Conservation (phyloP, 2,113 vertebrate species). For the Cephalopterus ornatus region DNA sequence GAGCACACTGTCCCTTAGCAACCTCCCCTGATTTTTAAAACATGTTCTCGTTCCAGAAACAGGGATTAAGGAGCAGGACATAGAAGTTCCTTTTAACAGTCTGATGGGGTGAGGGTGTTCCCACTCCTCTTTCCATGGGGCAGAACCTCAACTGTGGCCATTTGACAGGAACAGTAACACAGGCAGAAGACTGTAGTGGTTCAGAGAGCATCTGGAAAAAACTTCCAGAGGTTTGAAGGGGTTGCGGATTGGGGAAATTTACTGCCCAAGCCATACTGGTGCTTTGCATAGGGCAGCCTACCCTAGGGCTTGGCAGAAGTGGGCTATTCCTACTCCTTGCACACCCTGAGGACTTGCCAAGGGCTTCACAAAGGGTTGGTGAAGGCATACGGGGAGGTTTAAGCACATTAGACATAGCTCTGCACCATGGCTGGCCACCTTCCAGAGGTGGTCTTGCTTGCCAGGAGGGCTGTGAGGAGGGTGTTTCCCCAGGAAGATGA, state of each 20-base stretch:
- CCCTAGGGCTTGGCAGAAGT: background rate
- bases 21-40: slow-evolving; percentile 5
- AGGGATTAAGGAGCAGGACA: background rate
- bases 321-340: background rate
- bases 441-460: background rate
- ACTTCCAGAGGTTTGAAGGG: background rate
- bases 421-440: background rate
- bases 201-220: background rate
- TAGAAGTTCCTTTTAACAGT: background rate
- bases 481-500: slow-evolving; percentile 36
- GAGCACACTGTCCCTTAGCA: slow-evolving; percentile 29
- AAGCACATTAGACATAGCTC: background rate
- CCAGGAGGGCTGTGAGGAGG: fast-evolving
- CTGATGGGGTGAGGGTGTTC: background rate
- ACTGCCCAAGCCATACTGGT: fast-evolving
- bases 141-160: background rate
- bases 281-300: background rate
- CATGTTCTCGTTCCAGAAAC: fast-evolving
- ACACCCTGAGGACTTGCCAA: background rate
- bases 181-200: background rate
- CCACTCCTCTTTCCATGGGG: background rate
- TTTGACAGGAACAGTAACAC: background rate
- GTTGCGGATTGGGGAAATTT: background rate
- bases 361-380: background rate
- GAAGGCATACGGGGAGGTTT: background rate